These are phyloP conservation scores for Panagrolaimus sp. DNA, from an alignment of 1,140 invertebrate species.

Conservation along the genomic window DNA sequence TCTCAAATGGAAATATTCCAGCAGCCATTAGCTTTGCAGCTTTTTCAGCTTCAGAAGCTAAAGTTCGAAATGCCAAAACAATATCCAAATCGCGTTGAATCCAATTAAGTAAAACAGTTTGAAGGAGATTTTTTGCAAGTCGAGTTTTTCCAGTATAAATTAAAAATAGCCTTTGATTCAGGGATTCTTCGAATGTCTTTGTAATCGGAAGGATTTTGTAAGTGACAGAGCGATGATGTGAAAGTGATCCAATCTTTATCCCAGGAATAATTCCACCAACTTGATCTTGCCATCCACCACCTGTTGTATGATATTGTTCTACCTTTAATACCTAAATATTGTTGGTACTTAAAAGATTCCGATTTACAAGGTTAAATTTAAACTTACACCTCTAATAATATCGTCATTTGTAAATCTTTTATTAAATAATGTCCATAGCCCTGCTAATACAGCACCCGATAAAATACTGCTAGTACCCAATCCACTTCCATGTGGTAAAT, in stretches of 20 bases:
- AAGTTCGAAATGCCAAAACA: constrained; percentile 12
- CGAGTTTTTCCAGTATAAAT: constrained; percentile 48
- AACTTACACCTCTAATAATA: constrained; percentile 18
- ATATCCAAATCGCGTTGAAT: constrained; percentile 16
- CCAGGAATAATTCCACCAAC: constrained; percentile 36
- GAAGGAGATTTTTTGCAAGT: constrained; percentile 41
- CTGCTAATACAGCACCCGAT: constrained; percentile 26
- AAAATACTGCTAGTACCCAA: constrained; percentile 45
- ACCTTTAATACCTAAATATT: constrained; percentile 32
- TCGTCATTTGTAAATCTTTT: constrained; percentile 17
- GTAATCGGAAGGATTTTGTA: neutral
- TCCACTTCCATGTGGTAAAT: constrained; percentile 42
- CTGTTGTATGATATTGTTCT: constrained; percentile 47
- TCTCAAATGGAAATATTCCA: constrained; percentile 12
- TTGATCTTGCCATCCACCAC: constrained; percentile 50
- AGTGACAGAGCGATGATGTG: neutral
- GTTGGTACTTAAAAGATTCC: too few species aligned
- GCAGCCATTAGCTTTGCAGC: constrained; percentile 21
- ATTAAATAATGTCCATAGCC: constrained; percentile 28
- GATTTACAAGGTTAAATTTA: neutral
- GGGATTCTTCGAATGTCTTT: constrained; percentile 18
- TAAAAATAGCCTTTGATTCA: constrained; percentile 32
- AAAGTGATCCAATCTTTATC: constrained; percentile 25
- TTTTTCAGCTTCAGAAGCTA: constrained; percentile 17
- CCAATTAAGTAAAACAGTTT: constrained; percentile 36